Base-by-base conservation (phyloP, 2,113 vertebrate species). In the Camelus bactrianus region DNA sequence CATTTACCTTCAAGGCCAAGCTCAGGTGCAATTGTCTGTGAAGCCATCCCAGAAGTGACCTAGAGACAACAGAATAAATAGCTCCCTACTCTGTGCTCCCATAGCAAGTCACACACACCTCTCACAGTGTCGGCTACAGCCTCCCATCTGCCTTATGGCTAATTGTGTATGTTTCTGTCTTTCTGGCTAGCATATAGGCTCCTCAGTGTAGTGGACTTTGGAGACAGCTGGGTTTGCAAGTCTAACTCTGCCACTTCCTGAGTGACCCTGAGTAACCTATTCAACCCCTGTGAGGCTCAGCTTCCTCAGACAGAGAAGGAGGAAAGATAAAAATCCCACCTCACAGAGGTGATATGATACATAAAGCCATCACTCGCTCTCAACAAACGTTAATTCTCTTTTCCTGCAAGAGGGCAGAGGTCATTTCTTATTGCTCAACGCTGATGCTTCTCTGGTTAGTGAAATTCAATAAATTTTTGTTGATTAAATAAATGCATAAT, bases 401-500 rank as follows among this genome's bases (percentile, higher is more conserved):
- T 58, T 83, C 35, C 56, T 73, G n/a, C 70, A 0, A 80, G 16
- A 93, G 32, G 6, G 5, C 16, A 96, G 58, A 64, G 13, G 17
- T 85, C 30, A 35, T 73, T 64, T 79, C n/a, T 60, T 83, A 85
- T 46, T 95, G 54, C n/a, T 94, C 84, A 92, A 75, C 32, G 58
- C 32, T 12, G 35, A 13, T 81, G 38, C n/a, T 70, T 93, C 92
- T 89, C 69, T 35, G 32, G 16, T 79, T 92, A 83, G 42, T 96
- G 28, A 88, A 95, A 93, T 15, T 81, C 81, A 91, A 16, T 42
- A 72, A 65, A 54, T 60, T 83, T 82, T 89, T 96, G 28, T 93
- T 76, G 7, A 72, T 50, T 96, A 77, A 91, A 81, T 76, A 19
- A 89, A 82, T 77, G 17, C 19, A 83, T 83, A 83, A 83, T 64